A percentile compares a stretch with the other conserved stretches of the same genome.
These are phyloP conservation scores for Hypanus sabinus DNA, from an alignment of 2,113 vertebrate species.

Conservation along the genomic window DNA sequence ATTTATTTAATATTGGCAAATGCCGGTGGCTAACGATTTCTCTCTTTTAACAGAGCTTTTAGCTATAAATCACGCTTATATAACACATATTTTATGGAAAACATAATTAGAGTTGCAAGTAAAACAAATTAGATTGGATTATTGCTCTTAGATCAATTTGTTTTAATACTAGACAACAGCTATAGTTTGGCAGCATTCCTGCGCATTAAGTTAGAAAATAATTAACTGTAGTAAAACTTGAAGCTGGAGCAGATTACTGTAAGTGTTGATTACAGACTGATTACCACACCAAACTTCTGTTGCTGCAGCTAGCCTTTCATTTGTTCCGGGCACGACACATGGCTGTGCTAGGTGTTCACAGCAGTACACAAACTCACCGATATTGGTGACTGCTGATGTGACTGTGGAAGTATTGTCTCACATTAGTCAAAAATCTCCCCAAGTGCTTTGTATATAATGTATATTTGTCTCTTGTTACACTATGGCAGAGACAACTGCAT, in stretches of 20 bases:
- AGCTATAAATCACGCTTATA: not conserved
- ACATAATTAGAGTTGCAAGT: slow-evolving; percentile 29
- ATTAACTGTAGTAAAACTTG: not conserved
- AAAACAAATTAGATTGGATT: slow-evolving; percentile 35
- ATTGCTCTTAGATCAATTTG: slow-evolving; percentile 18
- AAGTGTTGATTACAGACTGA: slow-evolving; percentile 24
- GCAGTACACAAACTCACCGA: too few species aligned
- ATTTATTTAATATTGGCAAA: slow-evolving; percentile 26
- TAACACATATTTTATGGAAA: slow-evolving; percentile 25
- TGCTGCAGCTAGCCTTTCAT: not conserved
- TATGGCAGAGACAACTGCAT: too few species aligned
- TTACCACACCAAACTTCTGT: not conserved
- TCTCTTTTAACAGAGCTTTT: not conserved
- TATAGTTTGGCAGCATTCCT: slow-evolving; percentile 11
- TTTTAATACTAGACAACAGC: slow-evolving; percentile 19
- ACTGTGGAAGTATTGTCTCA: not conserved
- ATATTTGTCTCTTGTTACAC: not conserved
- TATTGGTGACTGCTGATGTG: not conserved
- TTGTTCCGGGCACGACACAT: not conserved
- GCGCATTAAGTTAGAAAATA: not conserved
- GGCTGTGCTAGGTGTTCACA: not conserved
- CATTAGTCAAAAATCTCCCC: not conserved
- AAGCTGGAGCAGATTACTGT: not conserved
- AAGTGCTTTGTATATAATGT: not conserved
- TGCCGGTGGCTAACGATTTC: not conserved